Evolutionary conservation across 2,888 invertebrate genomes (phyloP).

Genomic region (Drosophila nr. medialis): DNA sequence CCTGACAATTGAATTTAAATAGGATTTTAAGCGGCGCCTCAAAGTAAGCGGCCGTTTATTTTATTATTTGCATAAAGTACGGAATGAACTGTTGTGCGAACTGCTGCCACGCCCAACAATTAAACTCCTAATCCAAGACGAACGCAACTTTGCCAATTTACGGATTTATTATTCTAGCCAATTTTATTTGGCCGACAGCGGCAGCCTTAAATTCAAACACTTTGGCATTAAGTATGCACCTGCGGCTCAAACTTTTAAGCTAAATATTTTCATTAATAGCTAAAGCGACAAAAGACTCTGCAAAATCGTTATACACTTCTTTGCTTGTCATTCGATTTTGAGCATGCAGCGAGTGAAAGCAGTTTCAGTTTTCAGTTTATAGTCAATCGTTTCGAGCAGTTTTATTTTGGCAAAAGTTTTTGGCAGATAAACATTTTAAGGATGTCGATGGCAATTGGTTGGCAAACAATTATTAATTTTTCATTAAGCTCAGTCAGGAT

Average conservation of each 20-base stretch:
- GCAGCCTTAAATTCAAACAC: slow-evolving; percentile 45
- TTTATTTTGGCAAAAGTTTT: slow-evolving; percentile 21
- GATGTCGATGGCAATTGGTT: slow-evolving; percentile 52
- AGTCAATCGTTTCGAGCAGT: slow-evolving; percentile 2
- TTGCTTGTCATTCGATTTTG: slow-evolving; percentile 69
- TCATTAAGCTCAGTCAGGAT: slow-evolving; percentile 39
- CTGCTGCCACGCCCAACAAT: slow-evolving; percentile 32
- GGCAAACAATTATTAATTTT: slow-evolving; percentile 76
- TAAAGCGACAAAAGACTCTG: slow-evolving; percentile 13
- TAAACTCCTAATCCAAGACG: slow-evolving; percentile 38
- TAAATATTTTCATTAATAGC: slow-evolving; percentile 64
- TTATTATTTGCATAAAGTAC: slow-evolving; percentile 63
- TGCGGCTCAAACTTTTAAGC: slow-evolving; percentile 66
- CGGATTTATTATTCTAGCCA: slow-evolving; percentile 73
- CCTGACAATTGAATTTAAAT: slow-evolving; percentile 71
- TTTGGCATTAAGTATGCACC: slow-evolving; percentile 61
- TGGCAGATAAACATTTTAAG: slow-evolving; percentile 54
- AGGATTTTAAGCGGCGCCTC: slow-evolving; percentile 54
- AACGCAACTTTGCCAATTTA: slow-evolving; percentile 74
- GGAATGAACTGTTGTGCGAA: slow-evolving; percentile 12
- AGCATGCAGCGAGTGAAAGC: slow-evolving; percentile 34
- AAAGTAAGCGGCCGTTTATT: slow-evolving; percentile 61
- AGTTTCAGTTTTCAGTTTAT: slow-evolving; percentile 9
- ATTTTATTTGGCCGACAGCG: slow-evolving; percentile 61
- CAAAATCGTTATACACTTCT: slow-evolving; percentile 37